phyloP scores from a whole-genome alignment of 1,140 invertebrate species.

The Rhopalosiphum maidis region DNA sequence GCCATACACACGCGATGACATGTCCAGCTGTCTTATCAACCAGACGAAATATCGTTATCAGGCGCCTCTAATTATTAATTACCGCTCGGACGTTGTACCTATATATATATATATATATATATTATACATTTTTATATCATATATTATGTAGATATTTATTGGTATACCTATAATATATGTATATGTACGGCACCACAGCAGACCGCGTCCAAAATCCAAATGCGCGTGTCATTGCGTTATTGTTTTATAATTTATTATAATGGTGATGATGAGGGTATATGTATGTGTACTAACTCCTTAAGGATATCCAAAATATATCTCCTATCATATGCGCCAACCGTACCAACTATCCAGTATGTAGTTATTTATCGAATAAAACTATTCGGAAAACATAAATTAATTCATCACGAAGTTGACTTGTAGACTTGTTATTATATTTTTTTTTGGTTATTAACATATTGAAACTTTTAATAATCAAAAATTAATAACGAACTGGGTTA shows the following conservation, averaged over 20 bases:
- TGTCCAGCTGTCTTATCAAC: conserved; percentile 31
- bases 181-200: neutral
- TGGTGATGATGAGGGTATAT: neutral
- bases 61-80: conserved; percentile 40
- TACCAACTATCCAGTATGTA: neutral
- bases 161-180: neutral
- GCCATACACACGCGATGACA: conserved; percentile 34
- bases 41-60: conserved; percentile 9
- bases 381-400: neutral
- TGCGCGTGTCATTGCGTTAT: neutral
- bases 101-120: neutral
- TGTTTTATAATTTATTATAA: conserved; percentile 13
- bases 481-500: no score
- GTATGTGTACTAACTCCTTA: neutral
- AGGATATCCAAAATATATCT: neutral
- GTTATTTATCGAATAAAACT: neutral
- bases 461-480: neutral
- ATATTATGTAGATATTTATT: neutral
- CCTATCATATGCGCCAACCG: neutral
- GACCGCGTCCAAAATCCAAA: neutral
- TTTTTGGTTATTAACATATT: neutral
- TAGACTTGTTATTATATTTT: neutral
- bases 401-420: neutral
- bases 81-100: neutral
- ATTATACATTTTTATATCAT: neutral